Percentiles rank a stretch among this genome's conserved stretches.
These are phyloP conservation scores for Physocephala rufipes DNA, from an alignment of 2,888 invertebrate species.

Conservation along the genomic window DNA sequence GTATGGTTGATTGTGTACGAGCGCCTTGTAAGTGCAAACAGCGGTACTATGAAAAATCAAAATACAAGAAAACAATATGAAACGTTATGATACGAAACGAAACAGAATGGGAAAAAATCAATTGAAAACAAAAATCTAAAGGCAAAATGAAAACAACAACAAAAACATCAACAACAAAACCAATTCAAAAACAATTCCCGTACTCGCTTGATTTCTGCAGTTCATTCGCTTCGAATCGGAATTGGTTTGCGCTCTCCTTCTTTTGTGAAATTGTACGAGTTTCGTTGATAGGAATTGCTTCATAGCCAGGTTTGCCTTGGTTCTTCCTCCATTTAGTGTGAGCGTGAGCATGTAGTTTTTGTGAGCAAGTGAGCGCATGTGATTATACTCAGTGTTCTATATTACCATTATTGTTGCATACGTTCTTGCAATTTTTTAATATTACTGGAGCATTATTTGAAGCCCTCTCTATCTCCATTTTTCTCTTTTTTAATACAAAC, in stretches of 20 bases:
- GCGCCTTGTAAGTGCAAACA: slow-evolving; percentile 1
- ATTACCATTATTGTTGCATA: no score
- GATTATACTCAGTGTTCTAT: no score
- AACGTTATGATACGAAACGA: background rate
- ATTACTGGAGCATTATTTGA: no score
- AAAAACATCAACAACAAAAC: background rate
- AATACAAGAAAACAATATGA: background rate
- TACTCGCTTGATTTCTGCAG: slow-evolving; percentile 48
- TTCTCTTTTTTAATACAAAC: no score
- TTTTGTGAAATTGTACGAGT: background rate
- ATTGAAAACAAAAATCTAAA: background rate
- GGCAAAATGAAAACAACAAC: background rate
- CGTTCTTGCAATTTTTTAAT: no score
- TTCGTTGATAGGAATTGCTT: background rate
- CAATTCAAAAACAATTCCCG: slow-evolving; percentile 32
- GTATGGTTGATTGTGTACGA: background rate
- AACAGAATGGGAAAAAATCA: background rate
- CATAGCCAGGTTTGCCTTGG: background rate
- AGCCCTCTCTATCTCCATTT: no score
- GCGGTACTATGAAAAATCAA: background rate
- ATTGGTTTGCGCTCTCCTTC: background rate
- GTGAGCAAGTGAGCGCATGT: no score
- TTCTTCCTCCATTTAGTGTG: slow-evolving; percentile 22
- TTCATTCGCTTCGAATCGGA: slow-evolving; percentile 51
- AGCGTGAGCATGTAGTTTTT: no score